Evolutionary conservation across 2,797 vertebrate genomes (phyloP), one percentile per base, ranked within the genome.

Genomic region (Cryptoprocta ferox): DNA sequence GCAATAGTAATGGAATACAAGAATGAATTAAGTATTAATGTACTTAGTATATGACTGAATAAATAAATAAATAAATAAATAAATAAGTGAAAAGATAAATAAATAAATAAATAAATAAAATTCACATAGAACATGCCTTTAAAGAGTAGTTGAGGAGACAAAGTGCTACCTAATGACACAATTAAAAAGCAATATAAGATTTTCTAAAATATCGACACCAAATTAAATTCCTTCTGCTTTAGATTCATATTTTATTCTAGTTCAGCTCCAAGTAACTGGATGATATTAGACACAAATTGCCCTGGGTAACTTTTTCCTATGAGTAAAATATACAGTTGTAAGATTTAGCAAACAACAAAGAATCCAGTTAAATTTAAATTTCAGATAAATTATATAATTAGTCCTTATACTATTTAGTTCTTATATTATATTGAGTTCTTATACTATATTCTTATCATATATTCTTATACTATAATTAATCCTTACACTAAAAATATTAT

Each of bases 221-320:
- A 63, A 73, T 15, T 59, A 82, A 83, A 94, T 73, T 66, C 13
- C 66, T 85, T 84, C 75, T 92, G 71, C 11, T 89, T 95, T 94
- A 86, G 73, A 93, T 85, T 75, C 5, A 53, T 26, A 88, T 59
- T 96, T 97, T 83, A 16, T 88, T 80, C 35, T 42, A 87, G 65
- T 18, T 70, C 35, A 37, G 6, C 21, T 94, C 35, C 59, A 75
- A 93, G 63, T 39, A 59, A 28, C 53, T 68, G 21, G 28, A 37
- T 48, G 11, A 81, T 19, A n/a, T 70, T 65, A 92, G 50, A 71
- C 24, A 75, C 53, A 82, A 32, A 91, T 48, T 6, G 19, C 24
- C 53, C 12, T 83, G 42, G 63, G n/a, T 48, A 48, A 93, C 37
- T 79, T 81, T 84, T 95, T 80, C 39, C n/a, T 39, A 61, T 19